A percentile compares a stretch with the other conserved stretches of the same genome.
phyloP scores from a whole-genome alignment of 2,113 vertebrate genomes.

The Tamias sibiricus region DNA sequence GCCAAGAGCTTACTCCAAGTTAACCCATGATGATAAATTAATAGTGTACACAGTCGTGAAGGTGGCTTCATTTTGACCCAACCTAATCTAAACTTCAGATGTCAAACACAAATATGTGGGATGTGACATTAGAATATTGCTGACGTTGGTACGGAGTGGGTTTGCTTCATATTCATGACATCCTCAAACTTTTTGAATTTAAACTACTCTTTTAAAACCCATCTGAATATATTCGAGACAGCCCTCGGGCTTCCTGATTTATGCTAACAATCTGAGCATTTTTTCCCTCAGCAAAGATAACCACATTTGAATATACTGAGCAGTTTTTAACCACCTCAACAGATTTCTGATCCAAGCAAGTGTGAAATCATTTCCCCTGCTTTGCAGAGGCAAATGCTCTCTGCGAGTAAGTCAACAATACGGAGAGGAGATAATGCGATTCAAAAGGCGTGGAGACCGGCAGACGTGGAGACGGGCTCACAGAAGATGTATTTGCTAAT shows the following conservation, averaged over 20 bases:
- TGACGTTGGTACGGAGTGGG: background rate
- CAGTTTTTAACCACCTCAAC: background rate
- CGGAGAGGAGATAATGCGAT: background rate
- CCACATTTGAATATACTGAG: background rate
- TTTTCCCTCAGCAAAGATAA: background rate
- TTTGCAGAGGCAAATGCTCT: background rate
- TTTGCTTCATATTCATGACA: background rate
- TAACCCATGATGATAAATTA: background rate
- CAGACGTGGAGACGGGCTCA: background rate
- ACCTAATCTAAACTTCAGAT: background rate
- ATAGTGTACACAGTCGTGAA: background rate
- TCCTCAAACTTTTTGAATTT: background rate
- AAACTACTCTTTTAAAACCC: background rate
- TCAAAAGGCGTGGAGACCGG: background rate
- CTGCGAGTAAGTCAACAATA: background rate
- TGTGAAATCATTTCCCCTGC: constrained; percentile 9
- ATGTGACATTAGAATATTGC: background rate
- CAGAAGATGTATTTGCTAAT: background rate
- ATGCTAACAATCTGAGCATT: background rate
- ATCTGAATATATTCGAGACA: background rate
- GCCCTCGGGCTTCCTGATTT: background rate
- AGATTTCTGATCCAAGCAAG: constrained; percentile 32
- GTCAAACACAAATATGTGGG: background rate
- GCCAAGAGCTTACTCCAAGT: background rate
- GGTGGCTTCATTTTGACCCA: background rate